These are phyloP conservation scores for Muscicapa comitata DNA, from an alignment of 2,797 vertebrate genomes.

Conservation along the genomic window DNA sequence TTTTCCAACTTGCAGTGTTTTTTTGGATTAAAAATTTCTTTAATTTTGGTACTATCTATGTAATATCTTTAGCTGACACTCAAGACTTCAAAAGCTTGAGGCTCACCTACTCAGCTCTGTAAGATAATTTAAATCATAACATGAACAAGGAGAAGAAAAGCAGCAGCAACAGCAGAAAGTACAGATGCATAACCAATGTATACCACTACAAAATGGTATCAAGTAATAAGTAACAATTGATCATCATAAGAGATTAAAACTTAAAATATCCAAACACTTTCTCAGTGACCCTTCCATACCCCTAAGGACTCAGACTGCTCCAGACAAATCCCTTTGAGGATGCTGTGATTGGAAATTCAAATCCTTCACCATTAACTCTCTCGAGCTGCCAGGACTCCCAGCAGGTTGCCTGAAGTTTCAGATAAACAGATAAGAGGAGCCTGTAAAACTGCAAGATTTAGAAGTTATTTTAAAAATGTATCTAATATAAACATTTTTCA, in stretches of 20 bases:
- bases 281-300: not conserved
- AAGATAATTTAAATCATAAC: not conserved
- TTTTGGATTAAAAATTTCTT: not conserved
- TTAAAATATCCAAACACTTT: slow-evolving; percentile 40
- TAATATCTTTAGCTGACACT: not conserved
- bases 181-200: slow-evolving; percentile 13
- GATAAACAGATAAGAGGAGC: not conserved
- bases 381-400: not conserved
- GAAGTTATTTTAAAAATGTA: not conserved
- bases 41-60: not conserved
- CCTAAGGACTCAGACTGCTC: not conserved
- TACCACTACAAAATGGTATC: slow-evolving; percentile 22
- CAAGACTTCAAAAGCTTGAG: not conserved
- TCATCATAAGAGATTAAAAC: slow-evolving; percentile 27
- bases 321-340: not conserved
- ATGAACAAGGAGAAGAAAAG: not conserved
- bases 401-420: not conserved
- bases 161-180: not conserved
- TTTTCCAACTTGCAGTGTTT: not conserved
- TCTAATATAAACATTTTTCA: not conserved
- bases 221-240: slow-evolving; percentile 49
- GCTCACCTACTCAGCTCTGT: not conserved
- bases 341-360: slow-evolving; percentile 8
- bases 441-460: slow-evolving; percentile 2
- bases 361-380: not conserved